A percentile compares a stretch with the other conserved stretches of the same genome.
phyloP scores from a whole-genome alignment of 2,797 vertebrate genomes.

The Denticeps clupeoides region DNA sequence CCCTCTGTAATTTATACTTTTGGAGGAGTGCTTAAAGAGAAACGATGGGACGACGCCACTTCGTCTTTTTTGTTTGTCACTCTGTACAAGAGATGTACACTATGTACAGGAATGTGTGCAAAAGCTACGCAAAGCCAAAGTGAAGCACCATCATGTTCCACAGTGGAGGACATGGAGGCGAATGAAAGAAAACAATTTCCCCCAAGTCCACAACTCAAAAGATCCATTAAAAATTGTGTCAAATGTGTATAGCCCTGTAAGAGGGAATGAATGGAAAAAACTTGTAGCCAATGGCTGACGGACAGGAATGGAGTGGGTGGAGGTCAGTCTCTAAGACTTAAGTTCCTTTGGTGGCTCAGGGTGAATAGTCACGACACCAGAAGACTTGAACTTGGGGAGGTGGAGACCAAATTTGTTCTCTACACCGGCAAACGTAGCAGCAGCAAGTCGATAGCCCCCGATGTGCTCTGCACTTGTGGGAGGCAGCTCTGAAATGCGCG shows the following conservation, averaged over 20 bases:
- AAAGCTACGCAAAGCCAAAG: slow-evolving; percentile 56
- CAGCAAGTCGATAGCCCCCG: slow-evolving; percentile 89
- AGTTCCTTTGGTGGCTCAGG: slow-evolving; percentile 34
- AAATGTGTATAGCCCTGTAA: slow-evolving; percentile 44
- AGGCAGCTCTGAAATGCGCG: slow-evolving; percentile 87
- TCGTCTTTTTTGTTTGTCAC: slow-evolving; percentile 33
- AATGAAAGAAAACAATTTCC: not conserved
- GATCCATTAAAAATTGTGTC: too few species aligned
- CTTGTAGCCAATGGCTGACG: slow-evolving; percentile 44
- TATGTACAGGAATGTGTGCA: slow-evolving; percentile 86
- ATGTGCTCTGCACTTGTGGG: slow-evolving; percentile 79
- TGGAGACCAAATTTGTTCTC: slow-evolving; percentile 98
- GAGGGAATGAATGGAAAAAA: too few species aligned
- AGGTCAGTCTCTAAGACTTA: slow-evolving; percentile 38
- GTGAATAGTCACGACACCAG: slow-evolving; percentile 57
- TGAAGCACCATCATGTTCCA: too few species aligned
- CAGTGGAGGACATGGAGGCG: not conserved
- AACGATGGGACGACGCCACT: too few species aligned
- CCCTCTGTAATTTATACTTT: too few species aligned
- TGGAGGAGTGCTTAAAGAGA: too few species aligned
- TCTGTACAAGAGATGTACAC: slow-evolving; percentile 90
- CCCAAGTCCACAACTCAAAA: not conserved
- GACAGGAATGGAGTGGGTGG: slow-evolving; percentile 13
- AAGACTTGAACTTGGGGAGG: slow-evolving; percentile 87
- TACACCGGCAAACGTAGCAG: slow-evolving; percentile 92